A percentile compares a stretch with the other conserved stretches of the same genome.
phyloP scores from a whole-genome alignment of 2,113 vertebrate genomes.

The Orientallactaga bullata region DNA sequence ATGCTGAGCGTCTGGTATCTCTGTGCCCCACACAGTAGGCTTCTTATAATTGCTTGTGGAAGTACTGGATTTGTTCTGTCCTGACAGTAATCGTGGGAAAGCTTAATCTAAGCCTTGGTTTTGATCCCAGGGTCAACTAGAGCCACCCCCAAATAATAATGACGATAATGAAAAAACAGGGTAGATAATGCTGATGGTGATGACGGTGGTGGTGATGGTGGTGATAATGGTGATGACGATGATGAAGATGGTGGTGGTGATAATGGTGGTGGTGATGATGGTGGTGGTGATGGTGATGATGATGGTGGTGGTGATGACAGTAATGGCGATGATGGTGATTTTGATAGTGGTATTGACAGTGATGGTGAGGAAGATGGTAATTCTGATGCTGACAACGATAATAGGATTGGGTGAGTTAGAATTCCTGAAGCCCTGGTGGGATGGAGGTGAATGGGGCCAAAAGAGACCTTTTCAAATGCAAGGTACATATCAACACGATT shows the following conservation, averaged over 20 bases:
- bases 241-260: neutral
- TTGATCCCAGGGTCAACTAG: neutral
- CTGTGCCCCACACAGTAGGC: neutral
- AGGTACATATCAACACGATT: neutral
- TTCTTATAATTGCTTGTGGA: neutral
- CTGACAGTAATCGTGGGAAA: neutral
- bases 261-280: neutral
- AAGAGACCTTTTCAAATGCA: neutral
- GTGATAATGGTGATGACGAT: neutral
- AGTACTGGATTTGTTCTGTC: neutral
- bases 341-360: neutral
- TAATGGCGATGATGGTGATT: neutral
- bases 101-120: neutral
- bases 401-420: neutral
- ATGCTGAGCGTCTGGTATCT: neutral
- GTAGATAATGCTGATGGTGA: no score
- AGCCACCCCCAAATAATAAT: neutral
- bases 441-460: no score
- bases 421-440: neutral
- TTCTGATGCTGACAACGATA: rapidly evolving
- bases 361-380: neutral
- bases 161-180: neutral
- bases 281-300: neutral
- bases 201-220: no score
- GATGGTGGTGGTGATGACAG: neutral